Conservation (phyloP, 2,113 vertebrate genomes). For the Eleginops maclovinus region DNA sequence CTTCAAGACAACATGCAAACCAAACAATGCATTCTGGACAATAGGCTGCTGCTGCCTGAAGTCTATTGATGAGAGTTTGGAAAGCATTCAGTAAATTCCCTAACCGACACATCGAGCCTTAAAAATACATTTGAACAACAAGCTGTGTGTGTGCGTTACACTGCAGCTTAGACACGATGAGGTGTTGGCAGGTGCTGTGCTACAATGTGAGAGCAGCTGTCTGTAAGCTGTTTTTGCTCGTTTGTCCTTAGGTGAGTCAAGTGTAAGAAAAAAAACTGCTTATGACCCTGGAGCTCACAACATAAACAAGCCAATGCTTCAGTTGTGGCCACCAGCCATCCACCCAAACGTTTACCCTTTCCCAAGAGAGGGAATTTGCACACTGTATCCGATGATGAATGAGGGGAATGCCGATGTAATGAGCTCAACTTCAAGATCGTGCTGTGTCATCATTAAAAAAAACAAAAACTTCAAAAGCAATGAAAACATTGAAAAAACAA, state of each 20-base stretch:
- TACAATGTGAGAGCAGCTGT: constrained; percentile 8
- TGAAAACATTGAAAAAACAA: background rate
- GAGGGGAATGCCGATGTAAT: background rate
- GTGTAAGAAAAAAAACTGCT: constrained; percentile 12
- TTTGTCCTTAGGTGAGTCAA: background rate
- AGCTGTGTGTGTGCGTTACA: constrained; percentile 4
- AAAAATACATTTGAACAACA: constrained; percentile 43
- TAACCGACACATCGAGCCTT: background rate
- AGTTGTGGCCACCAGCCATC: background rate
- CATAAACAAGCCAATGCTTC: background rate
- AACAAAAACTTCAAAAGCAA: background rate
- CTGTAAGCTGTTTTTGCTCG: background rate
- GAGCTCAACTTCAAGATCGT: background rate
- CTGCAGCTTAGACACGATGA: constrained; percentile 28
- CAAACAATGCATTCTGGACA: background rate
- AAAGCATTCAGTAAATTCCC: constrained; percentile 9
- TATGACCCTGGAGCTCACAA: background rate
- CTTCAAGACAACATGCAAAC: background rate
- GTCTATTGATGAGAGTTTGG: background rate
- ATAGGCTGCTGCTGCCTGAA: background rate
- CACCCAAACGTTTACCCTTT: background rate
- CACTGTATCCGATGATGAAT: background rate
- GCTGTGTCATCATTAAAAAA: background rate
- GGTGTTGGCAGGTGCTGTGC: constrained; percentile 10
- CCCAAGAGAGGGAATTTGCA: background rate